Evolutionary conservation across 2,888 invertebrate species (phyloP).

Genomic region (Ametastegia equiseti): DNA sequence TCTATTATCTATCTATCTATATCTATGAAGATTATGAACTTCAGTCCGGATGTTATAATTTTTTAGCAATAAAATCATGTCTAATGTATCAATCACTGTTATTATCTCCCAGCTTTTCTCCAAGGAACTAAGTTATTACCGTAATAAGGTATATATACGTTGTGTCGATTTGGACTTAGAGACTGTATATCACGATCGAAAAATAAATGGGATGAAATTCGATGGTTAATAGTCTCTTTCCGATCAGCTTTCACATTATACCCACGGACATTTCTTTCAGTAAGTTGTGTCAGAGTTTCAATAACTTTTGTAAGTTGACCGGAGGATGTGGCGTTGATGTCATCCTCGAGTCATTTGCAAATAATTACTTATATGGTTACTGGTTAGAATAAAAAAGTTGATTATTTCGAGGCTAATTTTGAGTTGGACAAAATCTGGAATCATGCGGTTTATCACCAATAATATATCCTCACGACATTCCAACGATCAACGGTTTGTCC

Average conservation of each 20-base stretch:
- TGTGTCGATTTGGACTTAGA: not conserved
- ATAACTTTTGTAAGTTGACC: not conserved
- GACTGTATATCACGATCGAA: not conserved
- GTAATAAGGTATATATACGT: not conserved
- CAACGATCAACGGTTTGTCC: slow-evolving; percentile 27
- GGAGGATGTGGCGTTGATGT: not conserved
- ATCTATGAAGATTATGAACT: too few species aligned
- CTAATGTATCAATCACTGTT: not conserved
- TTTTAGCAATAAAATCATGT: not conserved
- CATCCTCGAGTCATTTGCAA: not conserved
- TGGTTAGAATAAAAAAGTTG: not conserved
- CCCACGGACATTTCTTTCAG: not conserved
- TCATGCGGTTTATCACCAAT: not conserved
- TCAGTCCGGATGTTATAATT: not conserved
- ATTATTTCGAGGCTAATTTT: not conserved
- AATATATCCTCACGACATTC: slow-evolving; percentile 35
- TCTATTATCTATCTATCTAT: too few species aligned
- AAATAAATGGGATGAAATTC: not conserved
- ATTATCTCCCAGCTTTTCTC: not conserved
- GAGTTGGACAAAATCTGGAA: slow-evolving; percentile 10
- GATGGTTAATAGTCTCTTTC: not conserved
- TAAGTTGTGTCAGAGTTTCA: not conserved
- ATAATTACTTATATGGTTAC: not conserved
- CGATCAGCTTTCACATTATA: not conserved
- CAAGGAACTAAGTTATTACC: not conserved